Evolutionary conservation across 1,140 invertebrate species (phyloP), one percentile per base, ranked within the genome.

Genomic region (Drosophila equinoxialis): DNA sequence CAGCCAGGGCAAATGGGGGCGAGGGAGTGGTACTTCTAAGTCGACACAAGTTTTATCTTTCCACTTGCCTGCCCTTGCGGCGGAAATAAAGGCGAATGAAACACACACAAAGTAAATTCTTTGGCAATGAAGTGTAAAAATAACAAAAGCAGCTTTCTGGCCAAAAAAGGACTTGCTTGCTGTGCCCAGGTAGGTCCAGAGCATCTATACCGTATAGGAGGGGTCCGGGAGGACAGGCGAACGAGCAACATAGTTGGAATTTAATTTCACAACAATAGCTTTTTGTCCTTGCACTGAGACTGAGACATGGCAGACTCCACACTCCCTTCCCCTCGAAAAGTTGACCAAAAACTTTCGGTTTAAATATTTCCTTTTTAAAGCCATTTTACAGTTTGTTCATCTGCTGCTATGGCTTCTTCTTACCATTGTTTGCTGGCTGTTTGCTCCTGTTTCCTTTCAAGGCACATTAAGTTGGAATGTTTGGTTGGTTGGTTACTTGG

Each of bases 111-210:
- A 78, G 75, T 78, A 79, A 79, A 78, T 79, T 78, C 75, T 76
- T 78, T 65, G 75, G 76, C 76, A 79, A 79, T 79, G 76, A 79
- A 79, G 76, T 79, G 75, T 79, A 79, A 79, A 79, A 79, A 79
- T 79, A 79, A 79, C 76, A 79, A 79, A 78, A 78, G 76, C 76
- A 64, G 68, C 69, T 79, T 79, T 71, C 74, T 77, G 62, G 68
- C 30, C 14, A 30, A 23, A 45, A 45, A 65, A 42, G 60, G 62
- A 54, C 17, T 57, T 51, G 17, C 55, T 39, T 13, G 10, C 11
- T 11, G 1, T 54, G 70, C 73, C 74, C 70, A 30, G 30, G 30
- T 30, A 30, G 74, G 66, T 8, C 33, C 30, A 17, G 8, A 39
- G 37, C 10, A 39, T 39, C 14, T 11, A 35, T 45, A 10, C 23